Percentiles rank a stretch among this genome's conserved stretches.
These are phyloP conservation scores for Calycopis cecrops DNA, from an alignment of 1,140 invertebrate genomes.

Conservation along the genomic window DNA sequence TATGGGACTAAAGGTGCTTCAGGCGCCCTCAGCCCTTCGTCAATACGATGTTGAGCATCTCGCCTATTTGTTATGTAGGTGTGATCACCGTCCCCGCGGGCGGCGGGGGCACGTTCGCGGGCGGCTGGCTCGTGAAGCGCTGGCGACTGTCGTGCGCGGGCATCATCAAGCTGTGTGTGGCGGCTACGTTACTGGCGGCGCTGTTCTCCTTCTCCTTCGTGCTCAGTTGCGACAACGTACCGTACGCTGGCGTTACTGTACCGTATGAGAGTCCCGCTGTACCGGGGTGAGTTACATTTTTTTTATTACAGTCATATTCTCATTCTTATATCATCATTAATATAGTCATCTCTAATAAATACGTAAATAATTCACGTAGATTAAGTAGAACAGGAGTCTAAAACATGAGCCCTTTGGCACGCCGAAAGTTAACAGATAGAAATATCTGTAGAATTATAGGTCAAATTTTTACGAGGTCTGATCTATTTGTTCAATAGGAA, in stretches of 20 bases:
- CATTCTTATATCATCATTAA: neutral
- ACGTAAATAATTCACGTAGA: too few species aligned
- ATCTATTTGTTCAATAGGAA: too few species aligned
- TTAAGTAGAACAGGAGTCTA: too few species aligned
- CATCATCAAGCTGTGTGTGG: slow-evolving; percentile 85
- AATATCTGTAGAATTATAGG: too few species aligned
- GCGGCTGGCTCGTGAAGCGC: slow-evolving; percentile 86
- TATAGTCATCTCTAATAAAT: too few species aligned
- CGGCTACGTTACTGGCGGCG: slow-evolving; percentile 77
- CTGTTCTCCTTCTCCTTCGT: slow-evolving; percentile 81
- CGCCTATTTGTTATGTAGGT: slow-evolving; percentile 57
- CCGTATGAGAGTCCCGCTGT: slow-evolving; percentile 69
- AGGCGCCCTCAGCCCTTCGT: too few species aligned
- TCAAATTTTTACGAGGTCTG: too few species aligned
- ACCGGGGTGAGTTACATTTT: slow-evolving; percentile 55
- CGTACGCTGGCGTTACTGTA: slow-evolving; percentile 84
- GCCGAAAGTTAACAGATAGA: too few species aligned
- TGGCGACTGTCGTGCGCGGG: slow-evolving; percentile 82
- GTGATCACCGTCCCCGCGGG: slow-evolving; percentile 84
- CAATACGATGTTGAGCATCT: too few species aligned
- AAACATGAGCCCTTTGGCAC: too few species aligned
- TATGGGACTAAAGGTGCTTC: too few species aligned
- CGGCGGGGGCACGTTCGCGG: slow-evolving; percentile 86
- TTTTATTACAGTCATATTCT: neutral
- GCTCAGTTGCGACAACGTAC: slow-evolving; percentile 83